These are phyloP conservation scores for Drosophila elegans DNA, from an alignment of 1,140 invertebrate genomes.

Conservation along the genomic window DNA sequence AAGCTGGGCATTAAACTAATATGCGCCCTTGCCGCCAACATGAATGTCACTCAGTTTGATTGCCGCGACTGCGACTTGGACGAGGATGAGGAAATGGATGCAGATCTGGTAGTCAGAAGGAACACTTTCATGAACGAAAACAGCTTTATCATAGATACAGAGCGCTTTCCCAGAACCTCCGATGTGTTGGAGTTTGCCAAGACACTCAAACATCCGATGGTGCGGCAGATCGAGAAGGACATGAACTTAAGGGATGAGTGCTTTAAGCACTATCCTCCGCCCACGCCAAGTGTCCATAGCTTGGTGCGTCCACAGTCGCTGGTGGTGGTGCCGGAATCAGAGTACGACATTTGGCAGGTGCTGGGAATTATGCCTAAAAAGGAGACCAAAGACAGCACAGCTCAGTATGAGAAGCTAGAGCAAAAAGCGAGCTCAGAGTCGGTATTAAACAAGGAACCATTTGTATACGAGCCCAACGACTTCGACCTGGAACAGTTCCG, in stretches of 20 bases:
- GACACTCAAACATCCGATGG: conserved; percentile 25
- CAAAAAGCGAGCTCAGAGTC: background rate
- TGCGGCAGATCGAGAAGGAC: conserved; percentile 1
- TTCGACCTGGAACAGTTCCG: conserved; percentile 48
- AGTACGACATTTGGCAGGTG: conserved; percentile 38
- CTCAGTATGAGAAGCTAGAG: background rate
- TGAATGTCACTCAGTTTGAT: conserved; percentile 35
- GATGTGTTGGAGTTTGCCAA: conserved; percentile 10
- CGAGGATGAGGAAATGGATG: conserved; percentile 41
- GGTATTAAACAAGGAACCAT: background rate
- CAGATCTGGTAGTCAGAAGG: conserved; percentile 41
- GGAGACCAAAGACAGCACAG: background rate
- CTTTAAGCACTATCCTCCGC: background rate
- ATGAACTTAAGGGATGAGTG: conserved; percentile 12
- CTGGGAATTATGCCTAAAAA: background rate
- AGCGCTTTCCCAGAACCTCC: conserved; percentile 11
- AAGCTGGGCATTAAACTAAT: conserved; percentile 13
- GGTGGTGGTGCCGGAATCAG: conserved; percentile 4
- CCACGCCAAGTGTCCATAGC: background rate
- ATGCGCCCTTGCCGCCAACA: conserved; percentile 23
- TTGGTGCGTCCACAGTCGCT: background rate
- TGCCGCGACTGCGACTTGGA: conserved; percentile 48
- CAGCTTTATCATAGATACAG: conserved; percentile 36
- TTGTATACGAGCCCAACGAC: conserved; percentile 41
- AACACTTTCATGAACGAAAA: conserved; percentile 30